phyloP scores from a whole-genome alignment of 2,888 invertebrate species.

The Pterobdella sp. region DNA sequence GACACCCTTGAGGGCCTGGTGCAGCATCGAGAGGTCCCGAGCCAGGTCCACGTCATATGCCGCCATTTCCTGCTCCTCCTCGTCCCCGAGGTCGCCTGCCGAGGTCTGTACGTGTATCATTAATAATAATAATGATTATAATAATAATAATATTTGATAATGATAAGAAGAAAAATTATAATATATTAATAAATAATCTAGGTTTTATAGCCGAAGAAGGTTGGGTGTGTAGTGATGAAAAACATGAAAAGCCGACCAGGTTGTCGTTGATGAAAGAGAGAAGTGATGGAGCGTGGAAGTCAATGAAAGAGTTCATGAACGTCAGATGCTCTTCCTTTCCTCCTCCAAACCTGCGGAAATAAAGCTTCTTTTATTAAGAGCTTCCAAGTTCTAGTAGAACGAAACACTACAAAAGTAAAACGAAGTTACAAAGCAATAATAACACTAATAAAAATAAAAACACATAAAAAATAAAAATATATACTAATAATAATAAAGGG shows the following conservation, averaged over 20 bases:
- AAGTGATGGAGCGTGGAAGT: slow-evolving; percentile 46
- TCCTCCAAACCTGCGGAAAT: slow-evolving; percentile 56
- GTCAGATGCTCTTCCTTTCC: slow-evolving; percentile 95
- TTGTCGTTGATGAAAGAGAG: slow-evolving; percentile 43
- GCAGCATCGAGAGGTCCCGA: neutral
- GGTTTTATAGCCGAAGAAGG: neutral
- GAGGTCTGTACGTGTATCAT: neutral
- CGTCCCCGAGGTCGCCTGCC: neutral
- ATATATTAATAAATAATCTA: no score
- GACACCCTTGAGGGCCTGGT: neutral
- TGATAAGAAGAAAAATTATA: no score
- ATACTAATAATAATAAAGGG: slow-evolving; percentile 16
- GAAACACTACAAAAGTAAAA: neutral
- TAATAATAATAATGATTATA: no score
- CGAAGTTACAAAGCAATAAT: neutral
- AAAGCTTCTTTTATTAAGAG: no score
- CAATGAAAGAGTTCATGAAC: slow-evolving; percentile 59
- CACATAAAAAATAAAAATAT: neutral
- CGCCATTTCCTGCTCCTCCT: neutral
- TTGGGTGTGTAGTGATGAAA: neutral
- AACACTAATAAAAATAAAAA: neutral
- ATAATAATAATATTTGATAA: no score
- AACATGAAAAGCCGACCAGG: neutral
- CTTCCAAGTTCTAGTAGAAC: no score
- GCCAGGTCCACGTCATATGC: neutral